These are phyloP conservation scores for Archegozetes longisetosus DNA, from an alignment of 1,140 invertebrate species.

Conservation along the genomic window DNA sequence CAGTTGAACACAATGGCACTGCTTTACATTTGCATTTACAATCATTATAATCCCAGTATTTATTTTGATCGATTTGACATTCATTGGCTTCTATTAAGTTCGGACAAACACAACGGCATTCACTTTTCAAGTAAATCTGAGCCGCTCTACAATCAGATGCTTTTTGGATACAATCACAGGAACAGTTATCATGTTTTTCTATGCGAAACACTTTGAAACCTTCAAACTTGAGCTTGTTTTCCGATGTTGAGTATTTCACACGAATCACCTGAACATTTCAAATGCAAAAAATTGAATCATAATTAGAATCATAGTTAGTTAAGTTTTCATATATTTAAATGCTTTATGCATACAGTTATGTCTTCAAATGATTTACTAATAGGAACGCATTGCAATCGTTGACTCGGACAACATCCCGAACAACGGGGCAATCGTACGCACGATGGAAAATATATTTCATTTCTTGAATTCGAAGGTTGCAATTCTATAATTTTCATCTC, in stretches of 20 bases:
- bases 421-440: slow-evolving; percentile 14
- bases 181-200: slow-evolving; percentile 2
- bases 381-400: slow-evolving; percentile 4
- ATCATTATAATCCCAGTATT: background rate
- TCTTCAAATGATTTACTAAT: background rate
- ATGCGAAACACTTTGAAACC: slow-evolving; percentile 2
- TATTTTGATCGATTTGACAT: background rate
- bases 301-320: background rate
- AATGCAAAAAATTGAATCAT: background rate
- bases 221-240: background rate
- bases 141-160: background rate
- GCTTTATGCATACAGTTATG: background rate
- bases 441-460: slow-evolving; percentile 15
- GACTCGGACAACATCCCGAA: slow-evolving; percentile 15
- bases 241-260: background rate
- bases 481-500: background rate
- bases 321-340: background rate
- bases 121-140: slow-evolving; percentile 1
- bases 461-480: background rate
- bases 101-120: slow-evolving; percentile 15
- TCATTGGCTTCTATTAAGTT: background rate
- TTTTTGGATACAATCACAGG: slow-evolving; percentile 13
- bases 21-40: slow-evolving; percentile 5
- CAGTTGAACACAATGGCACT: background rate
- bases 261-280: slow-evolving; percentile 1